Percentiles rank a stretch among this genome's conserved stretches.
Evolutionary conservation across 2,888 invertebrate species (phyloP).

Genomic region (Athetis lepigone): DNA sequence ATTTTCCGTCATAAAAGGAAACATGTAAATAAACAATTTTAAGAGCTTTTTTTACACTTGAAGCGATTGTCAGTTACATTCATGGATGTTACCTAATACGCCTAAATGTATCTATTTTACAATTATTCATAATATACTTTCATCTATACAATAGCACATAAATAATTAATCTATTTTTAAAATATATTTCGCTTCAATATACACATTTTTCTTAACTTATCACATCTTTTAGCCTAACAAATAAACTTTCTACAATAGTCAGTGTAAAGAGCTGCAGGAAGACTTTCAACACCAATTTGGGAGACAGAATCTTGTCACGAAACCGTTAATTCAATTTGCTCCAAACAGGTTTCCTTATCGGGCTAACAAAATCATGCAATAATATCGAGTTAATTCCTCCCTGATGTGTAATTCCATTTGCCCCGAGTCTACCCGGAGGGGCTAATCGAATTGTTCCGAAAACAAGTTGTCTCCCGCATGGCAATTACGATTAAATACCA

Average conservation of each 20-base stretch:
- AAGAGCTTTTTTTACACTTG: conserved; percentile 11
- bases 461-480: conserved; percentile 66
- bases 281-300: conserved; percentile 84
- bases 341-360: conserved; percentile 43
- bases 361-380: conserved; percentile 41
- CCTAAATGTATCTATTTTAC: conserved; percentile 75
- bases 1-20: conserved; percentile 24
- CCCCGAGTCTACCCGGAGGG: conserved; percentile 38
- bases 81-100: conserved; percentile 65
- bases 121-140: conserved; percentile 73
- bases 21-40: conserved; percentile 21
- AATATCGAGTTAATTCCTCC: conserved; percentile 49
- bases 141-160: conserved; percentile 83
- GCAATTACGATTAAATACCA: conserved; percentile 83
- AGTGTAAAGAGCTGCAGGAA: conserved; percentile 91
- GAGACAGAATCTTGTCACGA: conserved; percentile 48
- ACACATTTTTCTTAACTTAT: conserved; percentile 86
- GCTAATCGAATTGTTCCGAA: conserved; percentile 51
- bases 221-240: conserved; percentile 89
- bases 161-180: conserved; percentile 79
- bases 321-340: conserved; percentile 54
- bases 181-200: conserved; percentile 81
- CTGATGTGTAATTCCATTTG: conserved; percentile 47
- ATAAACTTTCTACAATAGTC: conserved; percentile 88
- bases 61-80: conserved; percentile 63